Percentiles rank a stretch among this genome's conserved stretches.
These are phyloP conservation scores for Drusus annulatus DNA, from an alignment of 1,140 invertebrate species.

Conservation along the genomic window DNA sequence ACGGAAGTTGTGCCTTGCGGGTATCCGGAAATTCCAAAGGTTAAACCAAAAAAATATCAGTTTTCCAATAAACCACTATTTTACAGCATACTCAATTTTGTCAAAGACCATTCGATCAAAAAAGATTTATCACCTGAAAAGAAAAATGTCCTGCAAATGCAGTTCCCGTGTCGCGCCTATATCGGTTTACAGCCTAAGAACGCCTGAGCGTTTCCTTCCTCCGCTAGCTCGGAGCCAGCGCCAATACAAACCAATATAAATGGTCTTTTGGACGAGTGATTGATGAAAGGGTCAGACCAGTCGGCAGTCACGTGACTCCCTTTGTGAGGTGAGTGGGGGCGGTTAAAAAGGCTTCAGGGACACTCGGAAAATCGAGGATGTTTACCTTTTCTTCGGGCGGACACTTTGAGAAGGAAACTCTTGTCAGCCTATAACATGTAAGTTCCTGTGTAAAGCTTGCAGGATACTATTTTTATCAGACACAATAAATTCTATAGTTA, in stretches of 20 bases:
- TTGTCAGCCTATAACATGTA: too few species aligned
- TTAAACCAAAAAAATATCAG: too few species aligned
- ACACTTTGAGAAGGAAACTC: background rate
- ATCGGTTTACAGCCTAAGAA: slow-evolving; percentile 33
- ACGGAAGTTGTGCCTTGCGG: too few species aligned
- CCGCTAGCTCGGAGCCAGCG: slow-evolving; percentile 3
- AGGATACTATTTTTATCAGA: too few species aligned
- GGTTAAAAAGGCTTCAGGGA: slow-evolving; percentile 57
- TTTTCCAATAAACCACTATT: too few species aligned
- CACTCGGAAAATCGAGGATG: slow-evolving; percentile 49
- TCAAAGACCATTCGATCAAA: background rate
- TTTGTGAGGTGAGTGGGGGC: slow-evolving; percentile 43
- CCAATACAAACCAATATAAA: slow-evolving; percentile 58
- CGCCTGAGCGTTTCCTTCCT: slow-evolving; percentile 32
- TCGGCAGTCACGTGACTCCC: slow-evolving; percentile 39
- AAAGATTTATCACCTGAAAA: slow-evolving; percentile 39
- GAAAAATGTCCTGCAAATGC: slow-evolving; percentile 53
- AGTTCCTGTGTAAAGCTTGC: too few species aligned
- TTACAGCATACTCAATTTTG: too few species aligned
- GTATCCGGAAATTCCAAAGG: too few species aligned
- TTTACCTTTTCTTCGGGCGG: slow-evolving; percentile 34
- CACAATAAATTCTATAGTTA: too few species aligned
- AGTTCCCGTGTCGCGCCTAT: slow-evolving; percentile 50
- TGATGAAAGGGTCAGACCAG: slow-evolving; percentile 55
- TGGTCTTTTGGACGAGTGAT: slow-evolving; percentile 56